These are phyloP conservation scores for Myoxocephalus aenaeus DNA, from an alignment of 2,797 vertebrate genomes.

Conservation along the genomic window DNA sequence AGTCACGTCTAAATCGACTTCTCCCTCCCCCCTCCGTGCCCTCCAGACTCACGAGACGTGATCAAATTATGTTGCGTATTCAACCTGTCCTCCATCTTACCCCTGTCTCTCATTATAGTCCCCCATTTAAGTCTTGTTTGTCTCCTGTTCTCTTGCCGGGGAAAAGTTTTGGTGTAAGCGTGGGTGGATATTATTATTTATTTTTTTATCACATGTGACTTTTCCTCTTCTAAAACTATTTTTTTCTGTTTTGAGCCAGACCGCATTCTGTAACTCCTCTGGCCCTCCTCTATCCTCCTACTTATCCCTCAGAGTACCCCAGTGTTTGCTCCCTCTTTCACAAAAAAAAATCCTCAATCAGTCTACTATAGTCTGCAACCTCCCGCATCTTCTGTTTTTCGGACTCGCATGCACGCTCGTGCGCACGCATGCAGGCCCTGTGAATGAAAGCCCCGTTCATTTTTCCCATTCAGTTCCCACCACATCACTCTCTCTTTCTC, in stretches of 20 bases:
- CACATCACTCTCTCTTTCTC: conserved; percentile 45
- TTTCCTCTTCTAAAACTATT: conserved; percentile 22
- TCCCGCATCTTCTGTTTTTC: conserved; percentile 51
- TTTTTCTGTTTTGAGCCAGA: conserved; percentile 38
- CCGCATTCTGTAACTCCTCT: conserved; percentile 50
- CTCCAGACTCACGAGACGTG: conserved; percentile 67
- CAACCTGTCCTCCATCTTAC: conserved; percentile 43
- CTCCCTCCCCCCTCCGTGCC: conserved; percentile 54
- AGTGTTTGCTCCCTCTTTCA: conserved; percentile 62
- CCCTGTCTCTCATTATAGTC: conserved; percentile 42
- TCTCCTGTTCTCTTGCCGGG: neutral
- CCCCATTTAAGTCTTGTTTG: conserved; percentile 23
- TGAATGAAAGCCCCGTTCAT: conserved; percentile 73
- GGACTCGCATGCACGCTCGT: neutral
- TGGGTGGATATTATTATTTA: conserved; percentile 1
- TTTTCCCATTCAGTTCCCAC: conserved; percentile 52
- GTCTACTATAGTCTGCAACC: conserved; percentile 59
- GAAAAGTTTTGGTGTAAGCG: neutral
- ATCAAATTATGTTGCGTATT: conserved; percentile 70
- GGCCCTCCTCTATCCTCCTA: conserved; percentile 28
- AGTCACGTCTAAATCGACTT: conserved; percentile 59
- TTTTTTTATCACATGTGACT: conserved; percentile 7
- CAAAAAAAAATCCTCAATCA: conserved; percentile 69
- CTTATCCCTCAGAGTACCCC: conserved; percentile 65
- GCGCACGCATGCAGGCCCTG: neutral